phyloP scores from a whole-genome alignment of 2,113 vertebrate genomes.

The Ciconia boyciana region DNA sequence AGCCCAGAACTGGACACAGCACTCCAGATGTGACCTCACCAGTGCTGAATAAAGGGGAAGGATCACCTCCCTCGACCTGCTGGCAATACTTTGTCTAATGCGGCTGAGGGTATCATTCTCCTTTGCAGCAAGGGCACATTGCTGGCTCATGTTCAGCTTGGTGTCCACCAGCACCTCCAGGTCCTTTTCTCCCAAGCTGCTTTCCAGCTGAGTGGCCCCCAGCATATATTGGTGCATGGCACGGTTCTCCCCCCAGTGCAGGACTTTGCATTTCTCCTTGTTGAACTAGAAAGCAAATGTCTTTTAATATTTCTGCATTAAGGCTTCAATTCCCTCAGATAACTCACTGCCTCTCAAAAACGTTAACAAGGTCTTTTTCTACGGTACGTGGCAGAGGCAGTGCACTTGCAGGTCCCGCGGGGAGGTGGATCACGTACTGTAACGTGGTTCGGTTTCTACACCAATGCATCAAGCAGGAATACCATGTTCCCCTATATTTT shows the following conservation, averaged over 20 bases:
- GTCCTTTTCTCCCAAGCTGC: background rate
- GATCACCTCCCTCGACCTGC: background rate
- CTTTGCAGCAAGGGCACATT: background rate
- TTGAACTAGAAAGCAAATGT: background rate
- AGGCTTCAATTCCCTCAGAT: background rate
- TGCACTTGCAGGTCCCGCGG: background rate
- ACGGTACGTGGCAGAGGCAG: no score
- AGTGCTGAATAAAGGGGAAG: background rate
- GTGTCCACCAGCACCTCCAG: background rate
- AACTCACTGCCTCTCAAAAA: background rate
- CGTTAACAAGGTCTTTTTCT: background rate
- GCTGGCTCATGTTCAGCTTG: background rate
- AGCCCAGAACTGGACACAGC: background rate
- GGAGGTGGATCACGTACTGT: background rate
- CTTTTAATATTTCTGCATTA: background rate
- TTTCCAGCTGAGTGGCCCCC: background rate
- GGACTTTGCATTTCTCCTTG: background rate
- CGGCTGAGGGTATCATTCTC: background rate
- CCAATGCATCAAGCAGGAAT: background rate
- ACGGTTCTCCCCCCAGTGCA: background rate
- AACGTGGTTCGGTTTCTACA: background rate
- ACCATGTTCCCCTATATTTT: background rate
- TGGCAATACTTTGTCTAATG: background rate
- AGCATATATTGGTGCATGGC: no score
- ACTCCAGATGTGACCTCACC: background rate